These are phyloP conservation scores for Ahaetulla prasina DNA, from an alignment of 2,113 vertebrate genomes.

Conservation along the genomic window DNA sequence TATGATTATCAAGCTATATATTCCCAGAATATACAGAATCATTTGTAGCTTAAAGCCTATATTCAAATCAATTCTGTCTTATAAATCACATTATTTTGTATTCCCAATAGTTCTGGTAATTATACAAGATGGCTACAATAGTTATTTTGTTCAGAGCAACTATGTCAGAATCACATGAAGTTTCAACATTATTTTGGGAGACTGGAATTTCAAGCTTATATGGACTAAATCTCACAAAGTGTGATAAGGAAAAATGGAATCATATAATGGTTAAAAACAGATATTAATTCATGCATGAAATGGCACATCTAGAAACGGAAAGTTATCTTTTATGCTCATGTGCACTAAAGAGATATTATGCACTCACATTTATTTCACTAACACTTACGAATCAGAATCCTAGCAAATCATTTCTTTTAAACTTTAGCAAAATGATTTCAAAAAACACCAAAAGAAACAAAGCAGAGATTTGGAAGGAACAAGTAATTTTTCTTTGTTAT, in stretches of 20 bases:
- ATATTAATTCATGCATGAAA: not conserved
- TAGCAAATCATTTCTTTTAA: not conserved
- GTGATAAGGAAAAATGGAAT: not conserved
- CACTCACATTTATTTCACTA: not conserved
- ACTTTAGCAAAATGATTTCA: not conserved
- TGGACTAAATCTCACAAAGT: not conserved
- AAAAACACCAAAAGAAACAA: not conserved
- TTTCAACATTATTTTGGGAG: not conserved
- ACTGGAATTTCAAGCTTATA: not conserved
- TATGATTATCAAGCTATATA: not conserved
- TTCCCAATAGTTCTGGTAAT: constrained; percentile 28
- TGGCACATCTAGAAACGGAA: not conserved
- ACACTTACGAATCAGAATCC: not conserved
- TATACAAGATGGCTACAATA: constrained; percentile 25
- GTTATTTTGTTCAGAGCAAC: not conserved
- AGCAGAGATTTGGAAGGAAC: not conserved
- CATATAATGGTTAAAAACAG: not conserved
- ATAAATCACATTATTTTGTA: constrained; percentile 40
- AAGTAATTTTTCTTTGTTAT: not conserved
- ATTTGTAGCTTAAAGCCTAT: constrained; percentile 20
- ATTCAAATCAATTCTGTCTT: constrained; percentile 49
- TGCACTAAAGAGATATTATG: not conserved
- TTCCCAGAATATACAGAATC: constrained; percentile 23
- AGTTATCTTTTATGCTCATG: not conserved
- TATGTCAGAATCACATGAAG: not conserved